Base-by-base conservation (phyloP, 2,113 vertebrate genomes). In the Rhineura floridana region DNA sequence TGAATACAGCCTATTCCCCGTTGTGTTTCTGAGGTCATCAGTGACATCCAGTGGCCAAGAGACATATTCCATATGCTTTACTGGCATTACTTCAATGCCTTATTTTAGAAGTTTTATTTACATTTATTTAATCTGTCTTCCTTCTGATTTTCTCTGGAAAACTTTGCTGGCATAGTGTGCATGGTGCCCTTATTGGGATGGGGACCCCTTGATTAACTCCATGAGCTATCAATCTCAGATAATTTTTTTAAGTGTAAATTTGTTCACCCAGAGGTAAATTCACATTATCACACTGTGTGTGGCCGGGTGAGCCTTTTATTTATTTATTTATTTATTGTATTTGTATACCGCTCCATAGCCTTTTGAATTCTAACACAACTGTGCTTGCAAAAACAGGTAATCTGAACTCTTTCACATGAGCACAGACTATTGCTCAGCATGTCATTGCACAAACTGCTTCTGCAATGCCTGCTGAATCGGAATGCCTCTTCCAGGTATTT, bases 1-100 rank as follows among this genome's bases (percentile, higher is more conserved):
- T 30, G 76, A 85, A 12, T 84, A 28, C 23, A 77, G 12, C 23
- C 36, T 83, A 84, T 55, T 86, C 91, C 59, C 75, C 81, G 90
- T 92, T 94, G 94, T 93, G 84, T 95, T 95, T 92, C 84, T 94
- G 95, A 93, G 92, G 94, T 90, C 86, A 92, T 96, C 95, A 96
- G 95, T 96, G 95, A 95, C 95, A 96, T 95, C 95, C 95, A 95
- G 95, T 95, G 95, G 95, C 93, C 93, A 93, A 91, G 52, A 91
- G 65, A 78, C 67, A 52, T 46, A 39, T 85, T 90, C 92, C 85
- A 91, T 88, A 94, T 87, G 88, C 33, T 94, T 90, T 84, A 91
- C 73, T 75, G 88, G 81, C 73, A 59, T 42, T 67, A 86, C 46
- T 3, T 30, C 1, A 36, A 44, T 89, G 65, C 44, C 6, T 86